Base-by-base conservation (phyloP, 2,113 vertebrate species). In the Hemicordylus capensis region DNA sequence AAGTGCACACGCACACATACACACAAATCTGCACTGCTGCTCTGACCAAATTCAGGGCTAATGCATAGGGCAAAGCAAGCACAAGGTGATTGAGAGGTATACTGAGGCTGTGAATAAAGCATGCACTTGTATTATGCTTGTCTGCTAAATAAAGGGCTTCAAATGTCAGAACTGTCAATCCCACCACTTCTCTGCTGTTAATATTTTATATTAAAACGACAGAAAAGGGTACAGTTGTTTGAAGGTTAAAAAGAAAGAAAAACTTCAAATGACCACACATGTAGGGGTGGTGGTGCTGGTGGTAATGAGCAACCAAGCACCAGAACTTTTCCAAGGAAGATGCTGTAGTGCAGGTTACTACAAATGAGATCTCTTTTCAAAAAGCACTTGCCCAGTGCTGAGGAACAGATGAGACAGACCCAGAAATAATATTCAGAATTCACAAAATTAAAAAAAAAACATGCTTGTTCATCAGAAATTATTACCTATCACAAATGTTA, bases 341-440 rank as follows among this genome's bases (percentile, higher is more conserved):
- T 84, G 59, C 31, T 87, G 63, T 64, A 80, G 28, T 72, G 2
- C 85, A 61, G 89, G 44, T 81, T 81, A 86, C 76, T 89, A 76
- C 78, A 87, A 83, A 85, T 69, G 89, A 73, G 66, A 89, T 79
- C 88, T 81, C 73, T 90, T 83, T 48, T 81, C 76, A 76, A 84
- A 93, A 89, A 92, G 82, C 87, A 88, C 59, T 83, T 34, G 87
- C 84, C 80, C 86, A 81, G 85, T 88, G 76, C 79, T 81, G 26
- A 4, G 24, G 74, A 91, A 90, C 26, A 79, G 76, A 89, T 77
- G 88, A 64, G 19, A 83, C 28, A 14, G 56, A 39, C 31, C 39
- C 86, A 93, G 54, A 87, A 59, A 76, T 86, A 88, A 31, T 15
- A 3, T 3, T 1, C 4, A 4, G 4, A n/a, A n/a, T n/a, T n/a